phyloP scores from a whole-genome alignment of 2,888 invertebrate genomes.

The Nebria brevicollis region DNA sequence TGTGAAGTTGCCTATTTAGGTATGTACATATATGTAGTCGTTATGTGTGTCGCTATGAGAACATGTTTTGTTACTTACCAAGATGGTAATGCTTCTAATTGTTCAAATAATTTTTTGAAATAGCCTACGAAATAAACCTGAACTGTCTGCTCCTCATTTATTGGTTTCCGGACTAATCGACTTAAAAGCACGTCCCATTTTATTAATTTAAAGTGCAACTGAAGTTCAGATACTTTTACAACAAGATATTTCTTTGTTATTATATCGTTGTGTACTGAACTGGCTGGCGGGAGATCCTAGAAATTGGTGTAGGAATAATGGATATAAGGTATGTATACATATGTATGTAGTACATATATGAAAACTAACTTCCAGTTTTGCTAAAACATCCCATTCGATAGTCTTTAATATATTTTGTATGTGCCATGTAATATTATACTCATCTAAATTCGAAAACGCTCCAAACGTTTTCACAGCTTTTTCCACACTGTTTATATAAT shows the following conservation, averaged over 20 bases:
- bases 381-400: constrained; percentile 20
- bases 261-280: constrained; percentile 41
- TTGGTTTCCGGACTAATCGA: constrained; percentile 49
- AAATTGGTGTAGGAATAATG: neutral
- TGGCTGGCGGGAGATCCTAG: constrained; percentile 48
- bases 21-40: neutral
- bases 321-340: neutral
- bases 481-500: constrained; percentile 19
- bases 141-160: constrained; percentile 48
- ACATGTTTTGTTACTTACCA: constrained; percentile 21
- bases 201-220: constrained; percentile 49
- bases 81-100: constrained; percentile 4
- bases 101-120: constrained; percentile 48
- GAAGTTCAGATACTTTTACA: constrained; percentile 49
- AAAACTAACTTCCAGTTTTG: constrained; percentile 2
- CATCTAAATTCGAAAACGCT: constrained; percentile 50
- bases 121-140: constrained; percentile 52
- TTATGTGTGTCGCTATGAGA: neutral
- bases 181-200: constrained; percentile 53
- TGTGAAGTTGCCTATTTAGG: constrained; percentile 50
- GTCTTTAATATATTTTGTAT: constrained; percentile 10
- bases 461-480: constrained; percentile 52
- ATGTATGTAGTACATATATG: too few species aligned
- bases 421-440: constrained; percentile 16
- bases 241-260: constrained; percentile 46